Percentiles rank a stretch among this genome's conserved stretches.
These are phyloP conservation scores for Cephus runcator DNA, from an alignment of 2,888 invertebrate species.

Conservation along the genomic window DNA sequence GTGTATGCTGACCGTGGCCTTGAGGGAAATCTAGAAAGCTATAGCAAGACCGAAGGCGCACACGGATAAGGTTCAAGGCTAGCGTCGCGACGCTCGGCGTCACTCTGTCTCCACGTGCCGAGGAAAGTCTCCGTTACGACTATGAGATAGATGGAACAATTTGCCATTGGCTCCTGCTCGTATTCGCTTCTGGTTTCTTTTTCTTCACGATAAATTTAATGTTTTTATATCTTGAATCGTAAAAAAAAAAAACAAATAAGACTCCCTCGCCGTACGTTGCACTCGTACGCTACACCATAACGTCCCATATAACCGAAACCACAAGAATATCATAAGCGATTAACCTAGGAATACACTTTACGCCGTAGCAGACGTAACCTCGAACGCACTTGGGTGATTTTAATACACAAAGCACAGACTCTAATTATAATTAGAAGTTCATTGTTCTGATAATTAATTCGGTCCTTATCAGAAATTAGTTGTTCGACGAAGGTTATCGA, in stretches of 20 bases:
- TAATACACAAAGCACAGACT: background rate
- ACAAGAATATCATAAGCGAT: too few species aligned
- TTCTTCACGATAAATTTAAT: background rate
- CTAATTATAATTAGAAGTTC: background rate
- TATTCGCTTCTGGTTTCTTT: background rate
- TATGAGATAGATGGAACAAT: background rate
- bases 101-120: slow-evolving; percentile 47
- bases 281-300: background rate
- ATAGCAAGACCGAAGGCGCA: slow-evolving; percentile 10
- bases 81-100: slow-evolving; percentile 37
- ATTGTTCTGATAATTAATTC: background rate
- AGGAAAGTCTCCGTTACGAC: slow-evolving; percentile 6
- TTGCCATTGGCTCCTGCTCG: background rate
- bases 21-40: slow-evolving; percentile 44
- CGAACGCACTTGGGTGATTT: background rate
- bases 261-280: background rate
- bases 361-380: background rate
- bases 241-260: background rate
- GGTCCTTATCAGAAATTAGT: background rate
- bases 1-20: slow-evolving; percentile 47
- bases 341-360: background rate
- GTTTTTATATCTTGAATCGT: background rate
- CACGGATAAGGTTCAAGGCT: slow-evolving; percentile 13
- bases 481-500: background rate
- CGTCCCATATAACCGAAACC: too few species aligned